Conservation (phyloP, 35 echinoderm and acorn worm genomes). For the Acanthaster planci region DNA sequence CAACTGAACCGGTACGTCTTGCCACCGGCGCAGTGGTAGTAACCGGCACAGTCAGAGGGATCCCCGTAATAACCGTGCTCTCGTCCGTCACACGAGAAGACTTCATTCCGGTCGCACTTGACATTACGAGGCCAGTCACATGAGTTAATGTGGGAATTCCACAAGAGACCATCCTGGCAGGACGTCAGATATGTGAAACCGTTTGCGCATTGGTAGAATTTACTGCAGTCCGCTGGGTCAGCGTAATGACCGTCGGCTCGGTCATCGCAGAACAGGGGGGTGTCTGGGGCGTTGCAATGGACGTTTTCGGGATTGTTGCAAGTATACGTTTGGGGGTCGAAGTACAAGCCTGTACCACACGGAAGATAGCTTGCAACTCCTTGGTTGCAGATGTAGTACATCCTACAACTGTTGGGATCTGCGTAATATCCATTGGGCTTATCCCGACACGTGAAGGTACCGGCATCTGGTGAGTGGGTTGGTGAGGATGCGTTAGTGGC, state of each 20-base stretch:
- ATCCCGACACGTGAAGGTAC: background rate
- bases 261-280: conserved; percentile 7
- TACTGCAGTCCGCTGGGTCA: conserved; percentile 22
- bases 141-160: background rate
- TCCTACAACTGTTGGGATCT: background rate
- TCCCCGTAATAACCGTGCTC: background rate
- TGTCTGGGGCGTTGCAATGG: background rate
- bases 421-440: background rate
- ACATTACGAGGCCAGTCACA: conserved; percentile 56
- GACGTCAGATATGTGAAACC: background rate
- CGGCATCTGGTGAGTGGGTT: too few species aligned
- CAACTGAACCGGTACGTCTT: background rate
- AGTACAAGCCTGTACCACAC: background rate
- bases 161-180: conserved; percentile 34
- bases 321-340: conserved; percentile 6
- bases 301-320: conserved; percentile 35
- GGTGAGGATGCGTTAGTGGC: background rate
- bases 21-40: background rate
- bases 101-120: background rate
- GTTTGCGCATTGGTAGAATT: conserved; percentile 29
- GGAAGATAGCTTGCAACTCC: background rate
- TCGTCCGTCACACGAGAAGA: background rate
- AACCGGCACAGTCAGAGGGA: background rate
- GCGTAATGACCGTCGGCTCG: conserved; percentile 29
- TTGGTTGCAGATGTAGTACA: conserved; percentile 29